A percentile compares a stretch with the other conserved stretches of the same genome.
Conservation (phyloP, 2,888 invertebrate genomes). For the Phengaris alcon region DNA sequence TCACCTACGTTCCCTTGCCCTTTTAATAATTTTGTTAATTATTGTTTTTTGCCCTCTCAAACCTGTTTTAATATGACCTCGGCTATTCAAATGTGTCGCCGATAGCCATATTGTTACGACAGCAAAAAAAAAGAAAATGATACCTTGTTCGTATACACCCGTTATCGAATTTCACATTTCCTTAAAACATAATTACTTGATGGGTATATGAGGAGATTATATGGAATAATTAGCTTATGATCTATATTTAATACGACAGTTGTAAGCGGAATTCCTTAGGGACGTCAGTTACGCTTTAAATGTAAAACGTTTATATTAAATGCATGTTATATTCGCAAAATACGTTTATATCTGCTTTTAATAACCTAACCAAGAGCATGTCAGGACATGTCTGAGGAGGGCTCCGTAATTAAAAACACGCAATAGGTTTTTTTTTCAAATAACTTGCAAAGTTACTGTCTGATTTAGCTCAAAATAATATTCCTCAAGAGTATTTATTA, state of each 20-base stretch:
- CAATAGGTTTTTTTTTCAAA: too few relatives aligned
- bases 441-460: too few relatives aligned
- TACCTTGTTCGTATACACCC: neutral
- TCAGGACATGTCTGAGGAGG: too few relatives aligned
- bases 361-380: too few relatives aligned
- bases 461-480: too few relatives aligned
- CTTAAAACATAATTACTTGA: constrained; percentile 15
- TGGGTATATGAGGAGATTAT: constrained; percentile 2
- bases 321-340: neutral
- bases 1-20: too few relatives aligned
- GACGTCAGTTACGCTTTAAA: neutral
- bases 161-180: constrained; percentile 12
- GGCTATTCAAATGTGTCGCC: neutral
- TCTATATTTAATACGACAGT: constrained; percentile 20
- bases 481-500: too few relatives aligned
- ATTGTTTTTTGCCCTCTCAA: neutral
- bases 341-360: neutral
- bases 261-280: constrained; percentile 6
- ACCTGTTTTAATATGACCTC: constrained; percentile 15
- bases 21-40: too few relatives aligned
- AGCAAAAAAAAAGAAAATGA: neutral
- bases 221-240: constrained; percentile 8
- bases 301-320: neutral
- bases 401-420: too few relatives aligned
- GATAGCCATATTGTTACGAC: constrained; percentile 10